Percentiles rank a stretch among this genome's conserved stretches.
Evolutionary conservation across 2,888 invertebrate genomes (phyloP).

Genomic region (Agrilus mali): DNA sequence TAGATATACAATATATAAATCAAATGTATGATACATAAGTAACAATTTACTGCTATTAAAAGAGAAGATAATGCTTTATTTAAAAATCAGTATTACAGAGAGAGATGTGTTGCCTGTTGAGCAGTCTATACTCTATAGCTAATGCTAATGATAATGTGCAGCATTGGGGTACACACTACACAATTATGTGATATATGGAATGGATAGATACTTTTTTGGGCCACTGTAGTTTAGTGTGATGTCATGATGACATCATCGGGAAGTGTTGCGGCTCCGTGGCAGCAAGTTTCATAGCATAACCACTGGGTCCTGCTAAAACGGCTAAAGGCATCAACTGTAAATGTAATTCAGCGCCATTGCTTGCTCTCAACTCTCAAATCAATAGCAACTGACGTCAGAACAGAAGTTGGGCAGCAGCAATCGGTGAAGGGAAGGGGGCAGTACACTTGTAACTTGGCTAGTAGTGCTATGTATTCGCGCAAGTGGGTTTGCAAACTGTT

Average conservation of each 20-base stretch:
- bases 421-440: slow-evolving; percentile 32
- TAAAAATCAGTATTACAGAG: not conserved
- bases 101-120: not conserved
- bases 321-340: too few species aligned
- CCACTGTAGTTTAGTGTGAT: slow-evolving; percentile 32
- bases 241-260: slow-evolving; percentile 40
- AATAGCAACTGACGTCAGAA: slow-evolving; percentile 35
- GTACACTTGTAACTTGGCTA: slow-evolving; percentile 38
- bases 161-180: not conserved
- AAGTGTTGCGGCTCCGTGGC: slow-evolving; percentile 27
- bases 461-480: slow-evolving; percentile 37
- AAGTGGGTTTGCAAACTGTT: slow-evolving; percentile 33
- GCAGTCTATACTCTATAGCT: not conserved
- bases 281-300: slow-evolving; percentile 9
- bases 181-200: not conserved
- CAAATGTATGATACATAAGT: too few species aligned
- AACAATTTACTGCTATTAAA: too few species aligned
- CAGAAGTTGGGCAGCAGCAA: slow-evolving; percentile 31
- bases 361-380: slow-evolving; percentile 28
- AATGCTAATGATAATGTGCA: not conserved
- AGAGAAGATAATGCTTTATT: too few species aligned
- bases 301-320: slow-evolving; percentile 10
- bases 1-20: too few species aligned
- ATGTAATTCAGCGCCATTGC: slow-evolving; percentile 27
- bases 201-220: slow-evolving; percentile 1